Conservation (phyloP, 2,888 invertebrate species). For the Brachynemurus nebulosus region DNA sequence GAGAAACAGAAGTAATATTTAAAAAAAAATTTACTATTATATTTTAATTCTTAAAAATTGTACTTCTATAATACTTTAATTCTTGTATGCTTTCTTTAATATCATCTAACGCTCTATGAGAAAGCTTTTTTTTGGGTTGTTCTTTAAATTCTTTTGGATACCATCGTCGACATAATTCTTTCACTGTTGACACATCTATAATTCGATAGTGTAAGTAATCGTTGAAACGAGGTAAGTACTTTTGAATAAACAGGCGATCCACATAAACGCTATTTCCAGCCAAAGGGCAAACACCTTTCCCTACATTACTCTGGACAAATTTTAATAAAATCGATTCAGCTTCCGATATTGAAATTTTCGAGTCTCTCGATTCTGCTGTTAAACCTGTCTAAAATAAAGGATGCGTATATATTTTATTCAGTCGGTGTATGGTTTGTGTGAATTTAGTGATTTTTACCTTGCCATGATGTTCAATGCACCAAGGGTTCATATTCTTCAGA, state of each 20-base stretch:
- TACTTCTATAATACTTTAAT: constrained; percentile 59
- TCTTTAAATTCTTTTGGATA: constrained; percentile 41
- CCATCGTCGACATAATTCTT: constrained; percentile 75
- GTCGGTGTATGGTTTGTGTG: constrained; percentile 1
- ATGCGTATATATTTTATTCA: too few species aligned
- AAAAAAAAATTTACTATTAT: background rate
- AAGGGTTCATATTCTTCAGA: constrained; percentile 64
- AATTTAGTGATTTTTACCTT: too few species aligned
- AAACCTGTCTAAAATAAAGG: constrained; percentile 58
- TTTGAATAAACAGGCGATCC: constrained; percentile 68
- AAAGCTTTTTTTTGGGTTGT: constrained; percentile 47
- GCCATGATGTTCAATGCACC: constrained; percentile 70
- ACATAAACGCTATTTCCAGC: constrained; percentile 82
- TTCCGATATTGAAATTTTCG: constrained; percentile 44
- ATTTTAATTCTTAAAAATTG: constrained; percentile 40
- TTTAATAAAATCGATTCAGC: constrained; percentile 60
- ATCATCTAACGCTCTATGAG: constrained; percentile 67
- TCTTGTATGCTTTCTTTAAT: constrained; percentile 77
- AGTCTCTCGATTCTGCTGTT: constrained; percentile 54
- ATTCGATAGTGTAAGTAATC: constrained; percentile 80
- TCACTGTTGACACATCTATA: constrained; percentile 83
- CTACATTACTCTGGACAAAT: constrained; percentile 49
- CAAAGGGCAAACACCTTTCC: constrained; percentile 50
- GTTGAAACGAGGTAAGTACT: constrained; percentile 69
- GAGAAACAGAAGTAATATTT: too few species aligned